Base-by-base conservation (phyloP, 2,888 invertebrate genomes). In the Callinectes sapidus region DNA sequence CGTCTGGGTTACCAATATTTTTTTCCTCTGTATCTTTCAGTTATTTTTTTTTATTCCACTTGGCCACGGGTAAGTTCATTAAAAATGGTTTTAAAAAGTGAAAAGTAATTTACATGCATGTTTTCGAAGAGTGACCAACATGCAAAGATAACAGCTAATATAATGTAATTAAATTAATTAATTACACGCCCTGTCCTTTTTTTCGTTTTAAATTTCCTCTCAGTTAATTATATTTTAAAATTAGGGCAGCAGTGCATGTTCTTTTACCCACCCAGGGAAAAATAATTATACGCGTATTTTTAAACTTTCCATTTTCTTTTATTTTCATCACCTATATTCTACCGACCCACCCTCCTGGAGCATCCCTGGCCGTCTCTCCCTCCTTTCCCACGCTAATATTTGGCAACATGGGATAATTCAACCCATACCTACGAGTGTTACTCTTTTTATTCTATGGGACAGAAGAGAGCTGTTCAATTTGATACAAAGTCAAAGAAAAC, bases 201-300 rank as follows among this genome's bases (percentile, higher is more conserved):
- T 81, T 81, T 28, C 6, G 10, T 71, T 28, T 71, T 35, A 81
- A 81, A 5, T 35, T 81, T 16, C 81, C 32, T 2, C 35, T 35
- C 81, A 18, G 81, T 81, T 81, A 81, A 81, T 81, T 81, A 81
- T 35, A 81, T 81, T 81, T 28, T 81, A 81, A 81, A 81, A 81
- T 81, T 81, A 81, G 81, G 81, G 35, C 81, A 81, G 81, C 81
- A 81, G 35, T 32, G 81, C 81, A 81, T 18, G 81, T 81, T 35
- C 18, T 81, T 81, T 18, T 35, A 16, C 35, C 16, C n/a, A 35
- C 35, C 81, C 81, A 81, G 14, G 61, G 13, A 23, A 61, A 61
- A 61, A 77, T n/a, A 5, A 77, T 77, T 28, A 28, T 61, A 61
- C 2, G 10, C n/a, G 28, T 71, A 71, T 71, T 71, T 77, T 81